Percentiles rank a stretch among this genome's conserved stretches.
phyloP scores from a whole-genome alignment of 2,888 invertebrate species.

The Pristionchus fissidentatus region DNA sequence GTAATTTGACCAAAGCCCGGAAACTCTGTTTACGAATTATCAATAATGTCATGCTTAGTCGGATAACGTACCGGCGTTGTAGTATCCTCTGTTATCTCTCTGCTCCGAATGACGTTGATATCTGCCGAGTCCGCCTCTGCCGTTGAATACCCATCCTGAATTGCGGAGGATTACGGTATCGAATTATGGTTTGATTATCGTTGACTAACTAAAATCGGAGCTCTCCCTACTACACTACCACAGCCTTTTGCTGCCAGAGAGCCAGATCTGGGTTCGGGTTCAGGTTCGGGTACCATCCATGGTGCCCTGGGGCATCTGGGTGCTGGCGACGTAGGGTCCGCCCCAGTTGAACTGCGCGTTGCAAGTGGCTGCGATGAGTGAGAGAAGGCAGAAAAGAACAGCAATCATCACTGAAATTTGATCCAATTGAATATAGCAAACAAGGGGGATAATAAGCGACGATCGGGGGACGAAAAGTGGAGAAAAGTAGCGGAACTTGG shows the following conservation, averaged over 20 bases:
- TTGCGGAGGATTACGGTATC: no score
- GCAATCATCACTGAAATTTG: not conserved
- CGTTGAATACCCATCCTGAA: constrained; percentile 40
- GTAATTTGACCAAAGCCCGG: no score
- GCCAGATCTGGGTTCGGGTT: no score
- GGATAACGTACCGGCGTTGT: not conserved
- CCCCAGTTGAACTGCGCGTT: constrained; percentile 29
- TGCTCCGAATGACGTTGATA: not conserved
- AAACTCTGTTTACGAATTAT: no score
- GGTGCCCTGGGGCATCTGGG: not conserved
- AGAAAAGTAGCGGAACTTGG: not conserved
- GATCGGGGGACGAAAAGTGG: not conserved
- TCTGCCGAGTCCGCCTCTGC: constrained; percentile 13
- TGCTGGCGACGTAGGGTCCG: not conserved
- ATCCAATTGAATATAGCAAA: no score
- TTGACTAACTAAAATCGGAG: no score
- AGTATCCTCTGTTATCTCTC: constrained; percentile 5
- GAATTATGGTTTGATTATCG: no score
- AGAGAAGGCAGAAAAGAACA: not conserved
- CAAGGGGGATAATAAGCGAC: not conserved
- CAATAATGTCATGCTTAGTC: no score
- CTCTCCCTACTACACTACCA: no score
- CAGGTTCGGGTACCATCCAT: constrained; percentile 7
- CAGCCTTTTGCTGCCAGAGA: no score
- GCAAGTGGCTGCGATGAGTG: not conserved